phyloP scores from a whole-genome alignment of 2,888 invertebrate species.

The Diplolepis rosae region DNA sequence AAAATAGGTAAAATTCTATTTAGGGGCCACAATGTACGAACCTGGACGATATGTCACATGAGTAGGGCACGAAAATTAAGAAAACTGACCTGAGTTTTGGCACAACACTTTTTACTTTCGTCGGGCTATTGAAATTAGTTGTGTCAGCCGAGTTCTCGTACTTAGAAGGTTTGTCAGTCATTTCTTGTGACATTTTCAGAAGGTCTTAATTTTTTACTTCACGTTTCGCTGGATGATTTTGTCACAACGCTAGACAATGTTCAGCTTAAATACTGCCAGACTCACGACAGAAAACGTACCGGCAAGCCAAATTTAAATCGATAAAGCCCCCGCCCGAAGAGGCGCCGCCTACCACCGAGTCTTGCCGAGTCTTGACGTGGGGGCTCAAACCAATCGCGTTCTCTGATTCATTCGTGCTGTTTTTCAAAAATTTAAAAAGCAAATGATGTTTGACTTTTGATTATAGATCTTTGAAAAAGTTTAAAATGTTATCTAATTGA shows the following conservation, averaged over 20 bases:
- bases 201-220: constrained; percentile 33
- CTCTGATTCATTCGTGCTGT: background rate
- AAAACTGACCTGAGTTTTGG: constrained; percentile 64
- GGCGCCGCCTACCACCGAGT: constrained; percentile 48
- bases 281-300: constrained; percentile 61
- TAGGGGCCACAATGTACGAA: background rate
- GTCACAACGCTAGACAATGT: constrained; percentile 33
- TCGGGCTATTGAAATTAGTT: constrained; percentile 51
- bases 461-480: too few species aligned
- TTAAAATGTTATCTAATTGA: too few species aligned
- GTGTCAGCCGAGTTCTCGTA: constrained; percentile 30
- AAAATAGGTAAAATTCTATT: background rate
- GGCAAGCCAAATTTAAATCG: constrained; percentile 72
- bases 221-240: constrained; percentile 1
- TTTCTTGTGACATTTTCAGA: background rate
- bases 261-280: constrained; percentile 43
- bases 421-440: too few species aligned
- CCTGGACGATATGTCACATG: background rate
- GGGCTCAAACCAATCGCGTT: constrained; percentile 6
- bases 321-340: constrained; percentile 68
- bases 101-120: constrained; percentile 57
- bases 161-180: constrained; percentile 4
- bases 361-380: constrained; percentile 9
- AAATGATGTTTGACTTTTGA: too few species aligned
- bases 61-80: background rate